Evolutionary conservation across 2,888 invertebrate species (phyloP), one percentile per base, ranked within the genome.

Genomic region (Platynereis dumerilii): DNA sequence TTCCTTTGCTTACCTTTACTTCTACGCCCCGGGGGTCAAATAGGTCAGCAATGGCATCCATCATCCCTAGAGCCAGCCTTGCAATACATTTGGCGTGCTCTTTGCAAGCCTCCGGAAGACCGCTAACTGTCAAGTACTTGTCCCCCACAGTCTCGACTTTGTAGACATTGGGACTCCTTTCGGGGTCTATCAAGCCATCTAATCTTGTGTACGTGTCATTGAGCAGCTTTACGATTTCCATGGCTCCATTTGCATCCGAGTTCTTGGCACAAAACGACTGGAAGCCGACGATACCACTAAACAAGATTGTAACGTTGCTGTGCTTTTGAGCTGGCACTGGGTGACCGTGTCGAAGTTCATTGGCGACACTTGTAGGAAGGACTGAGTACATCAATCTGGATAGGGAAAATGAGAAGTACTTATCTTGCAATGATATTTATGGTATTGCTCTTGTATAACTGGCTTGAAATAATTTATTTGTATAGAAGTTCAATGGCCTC

Each of bases 91-190:
- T 62, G 1, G 64, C 56, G 45, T 67, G 67, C 29, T 64, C 64
- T 7, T 7, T 17, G 44, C 67, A 67, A 1, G 52, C 39, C 10
- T 67, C 67, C 12, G 67, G 67, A 2, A 67, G 57, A 10, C 67
- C 67, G 34, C 67, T 66, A 90, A 96, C 96, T 0, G 96, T 96
- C 96, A 96, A 96, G 83, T 96, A 96, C 84, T 96, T 96, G 85
- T 96, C 96, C 67, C 96, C 96, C 24, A 96, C 94, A 17, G 96
- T 96, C 86, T 96, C 96, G 67, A 96, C 96, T 91, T 96, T 96
- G 82, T 95, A 96, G 60, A 96, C 93, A 83, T 96, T 93, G 44
- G 94, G 92, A 85, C 96, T 95, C 75, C 91, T 90, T 80, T 91
- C 92, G 3, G 94, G 93, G 85, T 96, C 95, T 12, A 96, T 94